Evolutionary conservation across 2,113 vertebrate genomes (phyloP).

Genomic region (Toxotes chatareus): DNA sequence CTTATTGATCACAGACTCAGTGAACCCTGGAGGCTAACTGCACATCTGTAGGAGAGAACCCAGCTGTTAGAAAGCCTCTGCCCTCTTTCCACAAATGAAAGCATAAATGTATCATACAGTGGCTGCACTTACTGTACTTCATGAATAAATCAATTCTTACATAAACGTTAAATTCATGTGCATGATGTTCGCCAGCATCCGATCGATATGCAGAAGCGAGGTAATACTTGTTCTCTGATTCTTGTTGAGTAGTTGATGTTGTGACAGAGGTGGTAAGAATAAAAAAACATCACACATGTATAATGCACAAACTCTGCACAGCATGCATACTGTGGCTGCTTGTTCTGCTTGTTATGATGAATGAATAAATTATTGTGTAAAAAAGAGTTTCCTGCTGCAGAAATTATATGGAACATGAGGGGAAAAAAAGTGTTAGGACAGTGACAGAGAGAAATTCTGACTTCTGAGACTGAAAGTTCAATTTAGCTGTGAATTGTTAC

Average conservation of each 20-base stretch:
- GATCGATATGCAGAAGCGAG: constrained; percentile 33
- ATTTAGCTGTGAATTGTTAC: constrained; percentile 4
- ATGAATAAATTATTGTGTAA: constrained; percentile 66
- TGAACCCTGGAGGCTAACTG: neutral
- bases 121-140: constrained; percentile 45
- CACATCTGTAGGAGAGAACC: constrained; percentile 25
- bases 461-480: neutral
- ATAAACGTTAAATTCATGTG: constrained; percentile 39
- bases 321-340: constrained; percentile 12
- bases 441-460: neutral
- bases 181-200: constrained; percentile 17
- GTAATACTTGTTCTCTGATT: neutral
- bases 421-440: constrained; percentile 1
- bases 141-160: constrained; percentile 63
- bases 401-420: constrained; percentile 28
- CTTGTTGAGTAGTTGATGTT: constrained; percentile 28
- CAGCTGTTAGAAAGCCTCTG: neutral
- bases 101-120: constrained; percentile 30
- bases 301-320: constrained; percentile 20
- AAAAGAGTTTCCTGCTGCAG: constrained; percentile 22
- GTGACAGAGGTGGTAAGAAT: constrained; percentile 29
- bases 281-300: constrained; percentile 38
- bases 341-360: constrained; percentile 35
- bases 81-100: constrained; percentile 29
- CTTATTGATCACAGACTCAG: constrained; percentile 32